A percentile compares a stretch with the other conserved stretches of the same genome.
phyloP scores from a whole-genome alignment of 1,140 invertebrate species.

The Cephus cinctus region DNA sequence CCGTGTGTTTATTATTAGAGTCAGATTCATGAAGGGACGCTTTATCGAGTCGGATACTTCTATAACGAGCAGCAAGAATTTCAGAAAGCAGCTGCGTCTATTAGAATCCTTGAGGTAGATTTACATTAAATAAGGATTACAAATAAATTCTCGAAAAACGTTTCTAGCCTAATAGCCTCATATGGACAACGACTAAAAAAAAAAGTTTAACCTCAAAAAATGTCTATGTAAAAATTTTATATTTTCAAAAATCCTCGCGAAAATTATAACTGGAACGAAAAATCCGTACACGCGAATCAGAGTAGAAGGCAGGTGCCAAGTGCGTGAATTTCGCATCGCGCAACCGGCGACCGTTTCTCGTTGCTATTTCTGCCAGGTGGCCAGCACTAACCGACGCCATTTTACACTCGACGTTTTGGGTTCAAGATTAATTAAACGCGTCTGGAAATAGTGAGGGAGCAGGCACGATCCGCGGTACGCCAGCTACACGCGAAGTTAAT shows the following conservation, averaged over 20 bases:
- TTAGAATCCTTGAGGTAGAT: too few species aligned
- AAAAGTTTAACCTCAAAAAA: too few species aligned
- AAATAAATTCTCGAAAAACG: too few species aligned
- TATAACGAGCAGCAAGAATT: not conserved
- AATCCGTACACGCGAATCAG: too few species aligned
- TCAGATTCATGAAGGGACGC: conserved; percentile 12
- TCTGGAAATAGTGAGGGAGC: conserved; percentile 42
- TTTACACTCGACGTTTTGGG: conserved; percentile 43
- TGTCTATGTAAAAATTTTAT: too few species aligned
- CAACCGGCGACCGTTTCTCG: conserved; percentile 16
- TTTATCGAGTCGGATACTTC: conserved; percentile 11
- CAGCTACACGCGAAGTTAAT: conserved; percentile 32
- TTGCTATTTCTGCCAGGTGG: conserved; percentile 52
- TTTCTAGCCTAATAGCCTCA: too few species aligned
- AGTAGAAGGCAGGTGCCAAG: conserved; percentile 39
- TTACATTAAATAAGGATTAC: too few species aligned
- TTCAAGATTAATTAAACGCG: conserved; percentile 50
- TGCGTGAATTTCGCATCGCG: conserved; percentile 2
- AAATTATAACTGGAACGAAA: too few species aligned
- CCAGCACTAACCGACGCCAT: conserved; percentile 27
- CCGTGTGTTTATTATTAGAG: conserved; percentile 26
- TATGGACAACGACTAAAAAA: too few species aligned
- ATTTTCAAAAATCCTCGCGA: too few species aligned
- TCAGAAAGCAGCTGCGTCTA: too few species aligned
- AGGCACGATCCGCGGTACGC: not conserved